Conservation (phyloP, 2,888 invertebrate genomes). For the Parasteatoda lunata region DNA sequence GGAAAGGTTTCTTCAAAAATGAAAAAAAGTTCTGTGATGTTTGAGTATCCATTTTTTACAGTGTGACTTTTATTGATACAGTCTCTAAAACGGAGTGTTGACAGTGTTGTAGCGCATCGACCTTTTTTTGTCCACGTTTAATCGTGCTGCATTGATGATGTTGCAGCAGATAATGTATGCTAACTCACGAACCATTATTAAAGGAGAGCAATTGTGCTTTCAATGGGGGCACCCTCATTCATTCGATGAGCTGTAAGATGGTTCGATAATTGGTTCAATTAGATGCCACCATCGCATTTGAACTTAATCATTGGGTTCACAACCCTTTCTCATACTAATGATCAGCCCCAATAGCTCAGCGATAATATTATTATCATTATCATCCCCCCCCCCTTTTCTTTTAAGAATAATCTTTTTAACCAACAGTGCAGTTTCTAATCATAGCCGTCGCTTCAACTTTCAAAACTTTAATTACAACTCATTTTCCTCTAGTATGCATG, state of each 20-base stretch:
- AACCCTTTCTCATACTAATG: conserved; percentile 65
- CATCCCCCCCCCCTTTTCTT: conserved; percentile 29
- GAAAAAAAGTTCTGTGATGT: too few relatives aligned
- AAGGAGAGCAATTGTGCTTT: conserved; percentile 61
- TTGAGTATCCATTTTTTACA: too few relatives aligned
- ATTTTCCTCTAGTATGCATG: neutral
- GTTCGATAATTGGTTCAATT: conserved; percentile 69
- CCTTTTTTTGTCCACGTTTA: conserved; percentile 9
- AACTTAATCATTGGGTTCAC: conserved; percentile 64
- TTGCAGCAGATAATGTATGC: conserved; percentile 60
- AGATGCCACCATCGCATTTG: conserved; percentile 66
- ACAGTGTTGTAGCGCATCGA: neutral
- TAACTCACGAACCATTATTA: conserved; percentile 68
- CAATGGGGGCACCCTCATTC: conserved; percentile 59
- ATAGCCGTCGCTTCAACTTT: conserved; percentile 46
- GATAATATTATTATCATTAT: conserved; percentile 65
- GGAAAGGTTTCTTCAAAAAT: too few relatives aligned
- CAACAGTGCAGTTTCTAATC: conserved; percentile 43
- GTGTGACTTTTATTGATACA: too few relatives aligned
- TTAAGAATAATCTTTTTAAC: conserved; percentile 18
- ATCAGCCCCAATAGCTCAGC: conserved; percentile 33
- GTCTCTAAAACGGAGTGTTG: neutral
- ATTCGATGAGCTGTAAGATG: conserved; percentile 60
- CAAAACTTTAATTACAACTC: conserved; percentile 59
- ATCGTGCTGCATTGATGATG: conserved; percentile 3